Evolutionary conservation across 2,113 vertebrate genomes (phyloP).

Genomic region (Chaetodon trifascialis): DNA sequence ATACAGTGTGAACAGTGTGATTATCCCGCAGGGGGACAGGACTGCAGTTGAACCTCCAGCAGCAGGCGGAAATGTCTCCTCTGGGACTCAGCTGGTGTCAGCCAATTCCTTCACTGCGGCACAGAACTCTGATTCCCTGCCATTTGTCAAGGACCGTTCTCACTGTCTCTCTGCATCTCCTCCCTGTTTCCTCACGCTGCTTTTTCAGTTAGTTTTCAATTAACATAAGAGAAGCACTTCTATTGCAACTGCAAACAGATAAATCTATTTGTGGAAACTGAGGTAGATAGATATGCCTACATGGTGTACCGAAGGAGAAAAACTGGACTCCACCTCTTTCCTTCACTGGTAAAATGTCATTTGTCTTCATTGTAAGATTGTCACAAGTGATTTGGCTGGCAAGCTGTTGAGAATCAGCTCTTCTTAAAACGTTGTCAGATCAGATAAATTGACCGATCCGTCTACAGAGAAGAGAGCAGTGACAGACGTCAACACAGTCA

Average conservation of each 20-base stretch:
- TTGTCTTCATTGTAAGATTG: constrained; percentile 60
- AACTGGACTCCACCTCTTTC: not conserved
- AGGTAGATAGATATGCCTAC: not conserved
- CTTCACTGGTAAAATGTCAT: constrained; percentile 18
- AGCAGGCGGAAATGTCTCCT: constrained; percentile 58
- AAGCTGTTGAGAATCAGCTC: constrained; percentile 50
- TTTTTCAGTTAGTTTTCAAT: not conserved
- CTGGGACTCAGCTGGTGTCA: constrained; percentile 57
- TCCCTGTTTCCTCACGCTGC: not conserved
- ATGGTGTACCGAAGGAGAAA: not conserved
- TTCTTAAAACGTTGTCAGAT: constrained; percentile 48
- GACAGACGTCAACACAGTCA: constrained; percentile 18
- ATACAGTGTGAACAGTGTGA: constrained; percentile 17
- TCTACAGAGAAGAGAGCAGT: not conserved
- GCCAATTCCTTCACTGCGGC: constrained; percentile 61
- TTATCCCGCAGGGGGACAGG: constrained; percentile 51
- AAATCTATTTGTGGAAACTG: not conserved
- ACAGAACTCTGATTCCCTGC: constrained; percentile 49
- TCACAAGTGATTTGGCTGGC: constrained; percentile 43
- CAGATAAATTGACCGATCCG: constrained; percentile 32
- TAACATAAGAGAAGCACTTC: not conserved
- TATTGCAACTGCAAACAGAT: constrained; percentile 9
- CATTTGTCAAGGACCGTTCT: constrained; percentile 31
- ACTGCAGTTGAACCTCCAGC: constrained; percentile 63
- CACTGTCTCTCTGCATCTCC: constrained; percentile 21